These are phyloP conservation scores for Formicarius rufipectus DNA, from an alignment of 2,113 vertebrate species.

Conservation along the genomic window DNA sequence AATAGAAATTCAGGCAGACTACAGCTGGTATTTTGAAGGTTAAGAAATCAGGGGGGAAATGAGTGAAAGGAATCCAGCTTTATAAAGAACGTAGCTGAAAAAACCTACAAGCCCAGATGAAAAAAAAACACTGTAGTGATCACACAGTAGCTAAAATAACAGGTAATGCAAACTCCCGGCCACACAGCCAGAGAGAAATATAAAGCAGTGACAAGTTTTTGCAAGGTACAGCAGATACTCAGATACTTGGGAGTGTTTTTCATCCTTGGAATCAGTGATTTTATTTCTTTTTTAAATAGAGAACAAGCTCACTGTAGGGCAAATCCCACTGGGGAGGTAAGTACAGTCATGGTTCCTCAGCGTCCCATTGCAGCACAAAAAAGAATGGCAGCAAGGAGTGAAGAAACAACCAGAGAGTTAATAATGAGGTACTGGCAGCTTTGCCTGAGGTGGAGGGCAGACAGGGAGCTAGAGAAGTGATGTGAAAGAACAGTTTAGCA, in stretches of 20 bases:
- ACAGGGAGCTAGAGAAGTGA: not conserved
- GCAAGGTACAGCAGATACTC: not conserved
- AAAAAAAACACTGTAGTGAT: not conserved
- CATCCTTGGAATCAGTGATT: constrained; percentile 10
- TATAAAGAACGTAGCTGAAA: constrained; percentile 7
- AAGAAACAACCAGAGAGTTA: constrained; percentile 34
- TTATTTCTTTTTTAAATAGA: constrained; percentile 21
- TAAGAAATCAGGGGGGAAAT: constrained; percentile 1
- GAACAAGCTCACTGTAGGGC: constrained; percentile 22
- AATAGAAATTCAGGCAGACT: not conserved
- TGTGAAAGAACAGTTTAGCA: constrained; percentile 25
- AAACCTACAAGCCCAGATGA: not conserved
- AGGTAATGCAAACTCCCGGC: not conserved
- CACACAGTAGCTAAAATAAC: not conserved
- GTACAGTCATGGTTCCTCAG: not conserved
- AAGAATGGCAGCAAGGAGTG: not conserved
- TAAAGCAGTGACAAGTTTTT: not conserved
- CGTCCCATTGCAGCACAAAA: not conserved
- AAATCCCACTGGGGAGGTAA: constrained; percentile 23
- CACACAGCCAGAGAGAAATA: not conserved
- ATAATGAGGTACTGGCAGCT: constrained; percentile 9
- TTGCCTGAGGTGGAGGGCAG: constrained; percentile 36
- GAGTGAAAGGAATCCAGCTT: not conserved
- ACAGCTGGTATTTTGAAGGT: not conserved
- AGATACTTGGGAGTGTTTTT: constrained; percentile 13